Conservation (phyloP, 2,113 vertebrate genomes). For the Peromyscus californicus region DNA sequence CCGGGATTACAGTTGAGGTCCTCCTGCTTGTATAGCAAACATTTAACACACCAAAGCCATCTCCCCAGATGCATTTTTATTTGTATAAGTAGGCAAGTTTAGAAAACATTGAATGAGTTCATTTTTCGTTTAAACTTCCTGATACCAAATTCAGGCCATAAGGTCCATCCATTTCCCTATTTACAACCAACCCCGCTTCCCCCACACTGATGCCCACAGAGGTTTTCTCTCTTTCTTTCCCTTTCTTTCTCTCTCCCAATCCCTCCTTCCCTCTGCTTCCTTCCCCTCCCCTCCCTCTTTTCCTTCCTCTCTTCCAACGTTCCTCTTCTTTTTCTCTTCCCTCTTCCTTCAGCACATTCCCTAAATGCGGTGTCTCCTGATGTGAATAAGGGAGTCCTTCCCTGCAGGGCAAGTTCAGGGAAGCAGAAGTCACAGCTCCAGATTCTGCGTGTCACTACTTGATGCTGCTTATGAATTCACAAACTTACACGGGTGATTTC, state of each 20-base stretch:
- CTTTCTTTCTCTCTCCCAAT: too few relatives aligned
- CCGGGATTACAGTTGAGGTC: too few relatives aligned
- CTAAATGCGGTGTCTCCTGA: neutral
- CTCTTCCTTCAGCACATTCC: neutral
- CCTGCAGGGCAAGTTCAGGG: neutral
- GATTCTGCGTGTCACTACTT: neutral
- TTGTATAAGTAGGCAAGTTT: conserved; percentile 22
- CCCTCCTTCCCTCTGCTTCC: too few relatives aligned
- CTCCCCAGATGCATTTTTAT: neutral
- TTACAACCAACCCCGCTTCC: neutral
- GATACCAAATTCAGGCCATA: conserved; percentile 18
- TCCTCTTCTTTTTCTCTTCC: neutral
- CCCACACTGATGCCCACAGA: neutral
- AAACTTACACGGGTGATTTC: neutral
- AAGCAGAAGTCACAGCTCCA: neutral
- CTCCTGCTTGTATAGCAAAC: neutral
- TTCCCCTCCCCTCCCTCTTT: too few relatives aligned
- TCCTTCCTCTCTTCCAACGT: too few relatives aligned
- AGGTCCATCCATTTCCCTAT: neutral
- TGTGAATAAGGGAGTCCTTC: neutral
- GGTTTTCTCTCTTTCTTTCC: too few relatives aligned
- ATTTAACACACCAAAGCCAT: neutral
- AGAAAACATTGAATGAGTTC: neutral
- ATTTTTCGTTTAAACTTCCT: neutral
- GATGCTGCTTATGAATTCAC: conserved; percentile 35